Evolutionary conservation across 2,888 invertebrate species (phyloP).

Genomic region (Oasisia sp.): DNA sequence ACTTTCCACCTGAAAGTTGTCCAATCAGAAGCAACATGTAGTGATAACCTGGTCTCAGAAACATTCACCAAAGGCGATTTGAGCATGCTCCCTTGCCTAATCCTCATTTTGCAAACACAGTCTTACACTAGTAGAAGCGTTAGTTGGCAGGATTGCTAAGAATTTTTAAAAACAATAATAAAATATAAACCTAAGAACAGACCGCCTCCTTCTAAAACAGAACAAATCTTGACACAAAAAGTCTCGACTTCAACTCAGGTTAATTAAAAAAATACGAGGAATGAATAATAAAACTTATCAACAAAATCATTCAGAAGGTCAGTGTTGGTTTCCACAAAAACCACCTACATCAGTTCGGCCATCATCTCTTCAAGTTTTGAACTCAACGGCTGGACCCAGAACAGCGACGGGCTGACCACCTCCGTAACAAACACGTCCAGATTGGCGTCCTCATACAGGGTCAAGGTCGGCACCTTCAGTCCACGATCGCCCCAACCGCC

Average conservation of each 20-base stretch:
- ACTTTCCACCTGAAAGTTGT: no score
- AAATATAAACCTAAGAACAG: no score
- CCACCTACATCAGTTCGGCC: neutral
- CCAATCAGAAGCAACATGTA: no score
- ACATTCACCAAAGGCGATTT: no score
- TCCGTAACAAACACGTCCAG: neutral
- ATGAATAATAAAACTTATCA: neutral
- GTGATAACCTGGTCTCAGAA: no score
- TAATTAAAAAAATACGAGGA: neutral
- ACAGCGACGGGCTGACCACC: constrained; percentile 13
- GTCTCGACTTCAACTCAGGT: neutral
- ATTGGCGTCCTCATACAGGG: neutral
- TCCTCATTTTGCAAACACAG: no score
- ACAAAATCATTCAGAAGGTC: neutral
- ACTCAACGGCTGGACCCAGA: neutral
- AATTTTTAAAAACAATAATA: no score
- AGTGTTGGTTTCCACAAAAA: neutral
- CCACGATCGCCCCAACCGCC: neutral
- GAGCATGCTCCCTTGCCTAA: no score
- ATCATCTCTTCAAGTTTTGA: neutral
- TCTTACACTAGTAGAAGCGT: no score
- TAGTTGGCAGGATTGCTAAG: no score
- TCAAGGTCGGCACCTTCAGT: constrained; percentile 9
- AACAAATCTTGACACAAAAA: neutral
- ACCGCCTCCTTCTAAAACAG: no score